Evolutionary conservation across 1,140 invertebrate genomes (phyloP).

Genomic region (Reticulitermes speratus): DNA sequence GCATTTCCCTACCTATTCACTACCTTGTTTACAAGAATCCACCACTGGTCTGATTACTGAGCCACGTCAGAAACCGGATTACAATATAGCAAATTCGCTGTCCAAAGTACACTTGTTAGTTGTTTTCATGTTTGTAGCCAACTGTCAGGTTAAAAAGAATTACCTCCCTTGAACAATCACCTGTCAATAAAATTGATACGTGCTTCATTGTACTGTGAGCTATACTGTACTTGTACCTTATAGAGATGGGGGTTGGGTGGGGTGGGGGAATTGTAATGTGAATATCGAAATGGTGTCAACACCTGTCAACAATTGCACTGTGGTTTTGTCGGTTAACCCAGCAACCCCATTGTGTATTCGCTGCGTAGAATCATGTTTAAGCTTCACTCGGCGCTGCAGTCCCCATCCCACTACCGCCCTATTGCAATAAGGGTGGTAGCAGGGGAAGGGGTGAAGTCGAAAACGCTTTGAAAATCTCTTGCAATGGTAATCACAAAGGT

Average conservation of each 20-base stretch:
- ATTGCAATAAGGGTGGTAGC: not conserved
- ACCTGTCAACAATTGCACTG: conserved; percentile 31
- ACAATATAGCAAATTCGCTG: no score
- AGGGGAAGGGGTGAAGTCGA: not conserved
- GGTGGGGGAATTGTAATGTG: not conserved
- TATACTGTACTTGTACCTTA: not conserved
- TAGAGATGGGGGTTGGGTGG: not conserved
- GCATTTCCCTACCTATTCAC: no score
- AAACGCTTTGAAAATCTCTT: conserved; percentile 26
- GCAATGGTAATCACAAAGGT: not conserved
- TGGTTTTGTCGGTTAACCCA: conserved; percentile 28
- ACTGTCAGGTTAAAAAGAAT: no score
- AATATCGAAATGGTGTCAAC: conserved; percentile 29
- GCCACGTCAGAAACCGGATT: no score
- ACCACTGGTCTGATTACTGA: no score
- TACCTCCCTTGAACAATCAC: not conserved
- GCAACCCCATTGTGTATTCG: conserved; percentile 21
- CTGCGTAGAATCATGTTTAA: conserved; percentile 14
- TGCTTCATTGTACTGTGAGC: not conserved
- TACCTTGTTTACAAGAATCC: no score
- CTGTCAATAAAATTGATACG: not conserved
- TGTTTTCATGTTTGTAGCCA: no score
- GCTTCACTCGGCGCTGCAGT: not conserved
- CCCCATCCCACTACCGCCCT: not conserved
- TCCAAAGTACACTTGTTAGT: no score